A percentile compares a stretch with the other conserved stretches of the same genome.
phyloP scores from a whole-genome alignment of 2,113 vertebrate genomes.

The Dasyprocta punctata region DNA sequence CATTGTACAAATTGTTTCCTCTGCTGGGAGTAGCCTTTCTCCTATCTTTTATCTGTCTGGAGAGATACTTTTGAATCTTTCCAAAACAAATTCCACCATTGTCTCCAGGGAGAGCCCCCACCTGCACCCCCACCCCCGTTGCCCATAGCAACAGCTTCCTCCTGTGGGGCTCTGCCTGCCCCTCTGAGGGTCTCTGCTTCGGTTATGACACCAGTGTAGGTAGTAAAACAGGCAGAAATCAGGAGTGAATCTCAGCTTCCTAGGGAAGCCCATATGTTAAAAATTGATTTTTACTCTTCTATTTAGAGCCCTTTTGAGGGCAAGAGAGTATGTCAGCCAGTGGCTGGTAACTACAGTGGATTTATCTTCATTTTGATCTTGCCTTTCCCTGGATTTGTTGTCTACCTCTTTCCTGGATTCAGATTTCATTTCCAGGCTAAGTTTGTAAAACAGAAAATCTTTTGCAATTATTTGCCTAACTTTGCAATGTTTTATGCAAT shows the following conservation, averaged over 20 bases:
- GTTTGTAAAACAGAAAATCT: constrained; percentile 67
- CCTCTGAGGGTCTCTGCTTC: background rate
- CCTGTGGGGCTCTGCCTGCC: background rate
- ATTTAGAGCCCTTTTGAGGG: background rate
- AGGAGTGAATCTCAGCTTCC: background rate
- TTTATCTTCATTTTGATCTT: constrained; percentile 80
- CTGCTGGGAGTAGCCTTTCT: background rate
- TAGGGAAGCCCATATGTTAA: background rate
- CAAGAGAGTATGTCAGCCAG: background rate
- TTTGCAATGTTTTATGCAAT: constrained; percentile 65
- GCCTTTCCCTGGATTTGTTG: constrained; percentile 59
- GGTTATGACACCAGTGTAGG: background rate
- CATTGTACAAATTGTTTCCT: constrained; percentile 19
- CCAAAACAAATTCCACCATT: background rate
- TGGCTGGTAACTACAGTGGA: constrained; percentile 65
- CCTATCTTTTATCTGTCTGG: background rate
- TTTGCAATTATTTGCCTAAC: constrained; percentile 68
- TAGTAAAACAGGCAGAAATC: background rate
- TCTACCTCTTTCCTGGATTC: constrained; percentile 68
- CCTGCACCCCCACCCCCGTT: no score
- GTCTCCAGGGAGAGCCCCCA: background rate
- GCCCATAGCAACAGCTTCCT: background rate
- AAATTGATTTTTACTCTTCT: background rate
- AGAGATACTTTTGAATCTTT: constrained; percentile 13
- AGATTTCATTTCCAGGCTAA: constrained; percentile 72